These are phyloP conservation scores for Morone saxatilis DNA, from an alignment of 2,113 vertebrate genomes.

Conservation along the genomic window DNA sequence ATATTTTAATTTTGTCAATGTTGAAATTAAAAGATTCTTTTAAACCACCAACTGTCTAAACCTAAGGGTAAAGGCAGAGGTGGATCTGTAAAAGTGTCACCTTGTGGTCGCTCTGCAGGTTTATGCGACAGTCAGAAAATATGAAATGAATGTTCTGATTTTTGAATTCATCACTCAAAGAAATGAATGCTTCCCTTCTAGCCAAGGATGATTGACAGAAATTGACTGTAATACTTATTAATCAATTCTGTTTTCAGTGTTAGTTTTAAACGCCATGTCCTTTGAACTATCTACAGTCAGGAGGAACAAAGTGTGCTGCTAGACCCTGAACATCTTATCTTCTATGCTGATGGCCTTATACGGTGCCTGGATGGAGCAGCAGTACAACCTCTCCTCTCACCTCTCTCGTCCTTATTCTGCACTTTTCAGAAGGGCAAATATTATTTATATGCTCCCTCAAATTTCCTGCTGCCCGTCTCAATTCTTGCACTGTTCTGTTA, in stretches of 20 bases:
- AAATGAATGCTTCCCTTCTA: neutral
- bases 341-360: no score
- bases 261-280: neutral
- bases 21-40: neutral
- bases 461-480: neutral
- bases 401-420: neutral
- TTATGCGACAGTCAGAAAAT: neutral
- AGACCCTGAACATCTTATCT: slow-evolving; percentile 6
- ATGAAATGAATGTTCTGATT: neutral
- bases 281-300: neutral
- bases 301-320: slow-evolving; percentile 1
- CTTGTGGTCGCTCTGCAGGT: neutral
- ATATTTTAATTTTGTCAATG: no score
- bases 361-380: neutral
- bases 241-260: neutral
- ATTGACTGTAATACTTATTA: neutral
- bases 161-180: neutral
- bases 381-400: neutral
- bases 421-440: neutral
- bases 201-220: neutral
- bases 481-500: neutral
- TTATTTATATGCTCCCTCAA: neutral
- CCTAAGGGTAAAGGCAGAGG: neutral
- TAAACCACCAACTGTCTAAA: neutral
- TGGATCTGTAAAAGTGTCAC: neutral